A percentile compares a stretch with the other conserved stretches of the same genome.
These are phyloP conservation scores for Apoda limacodes DNA, from an alignment of 2,888 invertebrate species.

Conservation along the genomic window DNA sequence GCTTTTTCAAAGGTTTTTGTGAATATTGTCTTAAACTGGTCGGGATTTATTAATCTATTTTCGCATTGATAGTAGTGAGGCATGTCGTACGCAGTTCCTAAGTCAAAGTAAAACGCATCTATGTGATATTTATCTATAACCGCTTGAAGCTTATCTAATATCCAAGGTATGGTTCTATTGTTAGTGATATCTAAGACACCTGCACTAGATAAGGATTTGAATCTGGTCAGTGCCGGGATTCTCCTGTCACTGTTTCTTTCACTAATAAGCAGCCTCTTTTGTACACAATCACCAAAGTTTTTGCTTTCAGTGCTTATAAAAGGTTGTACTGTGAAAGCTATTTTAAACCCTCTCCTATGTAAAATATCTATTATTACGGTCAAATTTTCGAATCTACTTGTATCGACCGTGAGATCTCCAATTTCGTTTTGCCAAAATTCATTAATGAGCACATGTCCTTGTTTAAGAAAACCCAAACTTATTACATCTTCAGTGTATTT, in stretches of 20 bases:
- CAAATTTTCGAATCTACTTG: conserved; percentile 79
- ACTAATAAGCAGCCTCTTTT: conserved; percentile 79
- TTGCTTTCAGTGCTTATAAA: conserved; percentile 88
- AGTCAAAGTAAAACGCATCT: conserved; percentile 86
- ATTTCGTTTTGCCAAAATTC: conserved; percentile 87
- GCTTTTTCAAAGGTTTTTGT: conserved; percentile 73
- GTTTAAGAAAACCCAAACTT: conserved; percentile 79
- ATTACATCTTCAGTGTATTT: conserved; percentile 88
- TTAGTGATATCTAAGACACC: conserved; percentile 91
- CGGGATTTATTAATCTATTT: conserved; percentile 80
- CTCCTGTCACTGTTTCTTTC: conserved; percentile 82
- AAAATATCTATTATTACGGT: conserved; percentile 83
- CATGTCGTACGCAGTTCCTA: conserved; percentile 86
- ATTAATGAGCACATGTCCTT: conserved; percentile 83
- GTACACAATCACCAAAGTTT: conserved; percentile 85
- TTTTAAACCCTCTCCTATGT: conserved; percentile 85
- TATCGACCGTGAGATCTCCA: conserved; percentile 89
- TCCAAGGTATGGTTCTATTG: conserved; percentile 83
- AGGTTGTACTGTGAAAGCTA: conserved; percentile 91
- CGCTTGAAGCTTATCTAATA: conserved; percentile 76
- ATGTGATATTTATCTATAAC: conserved; percentile 81
- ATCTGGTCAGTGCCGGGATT: conserved; percentile 86
- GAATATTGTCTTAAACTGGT: conserved; percentile 83
- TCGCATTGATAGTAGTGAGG: conserved; percentile 88
- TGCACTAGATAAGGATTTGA: conserved; percentile 83